Evolutionary conservation across 2,888 invertebrate genomes (phyloP), one percentile per base, ranked within the genome.

Genomic region (Adela reaumurella): DNA sequence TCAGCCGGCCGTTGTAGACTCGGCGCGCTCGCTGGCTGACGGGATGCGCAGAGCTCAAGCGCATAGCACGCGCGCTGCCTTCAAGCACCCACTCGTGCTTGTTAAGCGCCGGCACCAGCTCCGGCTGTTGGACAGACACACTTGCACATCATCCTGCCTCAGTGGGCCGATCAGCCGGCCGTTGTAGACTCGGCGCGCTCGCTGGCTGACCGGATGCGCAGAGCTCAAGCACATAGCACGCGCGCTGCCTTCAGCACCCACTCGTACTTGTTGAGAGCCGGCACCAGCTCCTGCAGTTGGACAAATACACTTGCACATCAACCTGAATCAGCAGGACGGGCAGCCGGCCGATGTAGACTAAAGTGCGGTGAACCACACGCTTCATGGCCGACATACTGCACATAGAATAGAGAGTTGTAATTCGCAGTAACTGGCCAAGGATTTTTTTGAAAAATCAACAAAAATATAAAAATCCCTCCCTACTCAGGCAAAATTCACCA

Each of bases 291-390:
- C 17, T 73, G 67, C 82, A 81, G 56, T 2, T 51, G 41, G 51
- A n/a, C n/a, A n/a, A n/a, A n/a, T n/a, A n/a, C n/a, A n/a, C n/a
- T n/a, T n/a, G n/a, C n/a, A n/a, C n/a, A n/a, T 97, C 97, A 18
- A 81, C 74, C 0, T 77, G 70, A 1, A 81, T 74, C 6, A 98
- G 74, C 0, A 97, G 95, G 0, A 97, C 98, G 50, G 95, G 79
- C 28, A 97, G 81, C 53, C 93, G 83, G 11, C 97, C 95, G 76
- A 98, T 98, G 50, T 90, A 88, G 16, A 97, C 78, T 98, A n/a
- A n/a, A n/a, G n/a, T n/a, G n/a, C n/a, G n/a, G n/a, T n/a, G n/a
- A n/a, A n/a, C 74, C 0, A 89, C 89, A 52, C 87, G 82, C 46
- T 83, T 82, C 2, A 89, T 86, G 14, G 82, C 77, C 17, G 79